Evolutionary conservation across 2,113 vertebrate species (phyloP), one percentile per base, ranked within the genome.

Genomic region (Physeter macrocephalus): DNA sequence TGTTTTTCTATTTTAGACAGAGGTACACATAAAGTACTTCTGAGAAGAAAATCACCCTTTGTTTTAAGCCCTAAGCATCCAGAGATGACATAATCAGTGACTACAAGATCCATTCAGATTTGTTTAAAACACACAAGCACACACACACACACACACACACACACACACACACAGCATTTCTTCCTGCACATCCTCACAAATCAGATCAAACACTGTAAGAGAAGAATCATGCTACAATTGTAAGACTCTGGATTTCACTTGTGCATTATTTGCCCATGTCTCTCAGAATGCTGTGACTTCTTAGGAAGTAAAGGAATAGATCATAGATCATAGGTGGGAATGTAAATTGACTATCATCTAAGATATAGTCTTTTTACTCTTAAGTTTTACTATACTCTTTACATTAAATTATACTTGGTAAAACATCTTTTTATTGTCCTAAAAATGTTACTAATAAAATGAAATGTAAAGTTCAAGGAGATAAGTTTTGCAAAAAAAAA

Each of bases 161-260:
- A 78, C 41, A 66, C 34, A 88, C 29, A 93, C 17, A 82, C 23
- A 93, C 12, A 78, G 5, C 36, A 43, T n/a, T 62, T 81, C 78
- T 97, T 97, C 95, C 90, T 83, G 75, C 13, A 34, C 31, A 86
- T n/a, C 54, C 75, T 90, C 69, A 83, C 88, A 96, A 97, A 96
- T 97, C 75, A 95, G 54, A 96, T 95, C 93, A 94, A 95, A n/a
- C 15, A 12, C 15, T 75, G n/a, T 52, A 49, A 87, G 81, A 95
- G 36, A 74, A 52, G 10, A 94, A 29, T 39, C 57, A 75, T 72
- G 64, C 59, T 66, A 4, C 13, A 94, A 23, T 90, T 88, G 95
- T 14, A 81, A 57, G 64, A 85, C 66, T 87, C 67, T 85, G n/a
- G 69, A 77, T 90, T 96, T 92, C 81, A 90, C 86, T 59, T 91